Evolutionary conservation across 2,888 invertebrate species (phyloP), one percentile per base, ranked within the genome.

Genomic region (Cynaeus angustus): DNA sequence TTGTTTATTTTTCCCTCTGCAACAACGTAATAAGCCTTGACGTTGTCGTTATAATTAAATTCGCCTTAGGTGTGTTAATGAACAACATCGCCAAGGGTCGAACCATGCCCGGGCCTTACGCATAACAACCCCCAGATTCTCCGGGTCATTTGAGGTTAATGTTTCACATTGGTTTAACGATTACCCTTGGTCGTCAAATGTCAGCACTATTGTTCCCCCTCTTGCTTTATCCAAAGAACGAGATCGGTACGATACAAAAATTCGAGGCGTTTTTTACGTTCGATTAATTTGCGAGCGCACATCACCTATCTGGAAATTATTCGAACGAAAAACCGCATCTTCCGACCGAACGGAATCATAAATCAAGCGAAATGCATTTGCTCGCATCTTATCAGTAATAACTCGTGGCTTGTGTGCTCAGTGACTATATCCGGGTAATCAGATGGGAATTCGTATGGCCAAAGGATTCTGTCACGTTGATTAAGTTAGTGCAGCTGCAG

Each of bases 91-190:
- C 46, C 50, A 16, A 56, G 68, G 68, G 58, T 69, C 58, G 68
- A 56, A 37, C 41, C 37, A 43, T 50, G 52, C 53, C 26, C 62
- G 12, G 43, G 53, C 41, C 59, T 43, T 50, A 65, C 64, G 56
- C 58, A 50, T 50, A 64, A 65, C 65, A 69, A 59, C 43, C 48
- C 33, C 28, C 59, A 52, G 65, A 66, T 67, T 70, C 61, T 61
- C 66, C 21, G 55, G 70, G 66, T 70, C 66, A 66, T 70, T 70
- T 62, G 53, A 45, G 61, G 70, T 55, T 70, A 66, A 67, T 66
- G 66, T 70, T 66, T 55, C 66, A 70, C 70, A 70, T 70, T 56
- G 66, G 62, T 62, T 70, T 66, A 70, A 62, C 55, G 70, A 70
- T 70, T 66, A 66, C 50, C 70, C 70, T 62, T 70, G 66, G 55